Evolutionary conservation across 2,113 vertebrate genomes (phyloP).

Genomic region (Cottus gobio): DNA sequence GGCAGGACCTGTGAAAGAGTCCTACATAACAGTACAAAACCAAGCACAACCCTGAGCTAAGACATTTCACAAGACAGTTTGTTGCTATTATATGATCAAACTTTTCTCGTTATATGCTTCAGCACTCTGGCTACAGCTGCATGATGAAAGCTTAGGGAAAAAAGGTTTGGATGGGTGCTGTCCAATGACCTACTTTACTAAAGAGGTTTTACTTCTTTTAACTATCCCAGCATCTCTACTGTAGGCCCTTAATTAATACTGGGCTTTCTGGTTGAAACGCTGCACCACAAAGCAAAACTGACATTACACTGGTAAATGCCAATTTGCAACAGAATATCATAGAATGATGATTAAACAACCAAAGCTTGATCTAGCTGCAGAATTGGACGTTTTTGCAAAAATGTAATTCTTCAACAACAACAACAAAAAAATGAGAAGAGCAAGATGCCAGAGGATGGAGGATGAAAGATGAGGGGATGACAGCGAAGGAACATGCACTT

Average conservation of each 20-base stretch:
- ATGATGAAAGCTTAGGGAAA: constrained; percentile 44
- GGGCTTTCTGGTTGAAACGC: background rate
- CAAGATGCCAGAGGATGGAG: constrained; percentile 19
- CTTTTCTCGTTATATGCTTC: constrained; percentile 10
- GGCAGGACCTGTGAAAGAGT: constrained; percentile 17
- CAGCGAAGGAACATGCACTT: background rate
- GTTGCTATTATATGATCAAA: constrained; percentile 11
- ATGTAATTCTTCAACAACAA: background rate
- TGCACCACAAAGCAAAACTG: background rate
- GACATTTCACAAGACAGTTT: background rate
- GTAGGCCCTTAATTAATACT: constrained; percentile 5
- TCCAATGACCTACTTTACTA: constrained; percentile 79
- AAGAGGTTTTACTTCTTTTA: constrained; percentile 68
- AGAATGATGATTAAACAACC: background rate
- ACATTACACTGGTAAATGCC: background rate
- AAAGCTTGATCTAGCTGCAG: background rate
- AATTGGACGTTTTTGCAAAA: background rate
- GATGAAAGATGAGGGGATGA: constrained; percentile 9
- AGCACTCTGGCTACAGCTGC: constrained; percentile 15
- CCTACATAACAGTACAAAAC: constrained; percentile 17
- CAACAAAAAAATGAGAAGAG: background rate
- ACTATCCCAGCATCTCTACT: constrained; percentile 33
- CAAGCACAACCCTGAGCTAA: background rate
- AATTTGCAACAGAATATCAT: background rate
- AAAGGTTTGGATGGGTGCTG: constrained; percentile 57